Conservation (phyloP, 2,113 vertebrate genomes). For the Lampris incognitus region DNA sequence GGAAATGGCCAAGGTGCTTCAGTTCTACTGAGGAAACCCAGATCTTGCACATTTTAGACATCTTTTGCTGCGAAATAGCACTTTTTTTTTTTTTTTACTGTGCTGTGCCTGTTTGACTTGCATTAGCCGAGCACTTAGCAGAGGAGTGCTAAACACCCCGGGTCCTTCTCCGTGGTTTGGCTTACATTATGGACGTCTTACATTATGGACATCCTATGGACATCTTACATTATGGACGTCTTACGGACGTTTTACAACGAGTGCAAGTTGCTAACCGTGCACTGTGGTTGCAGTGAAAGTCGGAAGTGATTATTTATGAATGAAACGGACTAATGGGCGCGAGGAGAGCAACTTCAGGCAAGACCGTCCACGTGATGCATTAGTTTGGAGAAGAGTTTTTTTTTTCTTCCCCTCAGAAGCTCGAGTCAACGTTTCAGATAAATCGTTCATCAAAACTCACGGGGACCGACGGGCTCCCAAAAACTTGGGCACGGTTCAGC, state of each 20-base stretch:
- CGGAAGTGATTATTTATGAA: slow-evolving; percentile 78
- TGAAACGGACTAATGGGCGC: slow-evolving; percentile 49
- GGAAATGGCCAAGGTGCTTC: too few relatives aligned
- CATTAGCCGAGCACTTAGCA: slow-evolving; percentile 44
- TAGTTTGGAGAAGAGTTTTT: slow-evolving; percentile 29
- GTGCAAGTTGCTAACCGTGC: slow-evolving; percentile 55
- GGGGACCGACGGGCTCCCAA: too few relatives aligned
- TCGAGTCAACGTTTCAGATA: too few relatives aligned
- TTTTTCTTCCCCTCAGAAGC: neutral
- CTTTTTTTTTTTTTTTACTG: neutral
- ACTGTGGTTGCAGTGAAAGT: slow-evolving; percentile 57
- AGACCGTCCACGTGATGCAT: slow-evolving; percentile 37
- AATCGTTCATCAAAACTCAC: too few relatives aligned
- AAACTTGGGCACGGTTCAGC: too few relatives aligned
- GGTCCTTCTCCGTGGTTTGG: slow-evolving; percentile 5
- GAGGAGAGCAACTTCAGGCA: slow-evolving; percentile 38
- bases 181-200: slow-evolving; percentile 36
- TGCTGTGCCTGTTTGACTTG: neutral
- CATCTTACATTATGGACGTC: slow-evolving; percentile 56
- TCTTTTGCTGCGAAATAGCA: neutral
- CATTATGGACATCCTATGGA: slow-evolving; percentile 63
- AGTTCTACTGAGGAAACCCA: neutral
- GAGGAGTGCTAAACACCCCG: slow-evolving; percentile 20
- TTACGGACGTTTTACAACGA: slow-evolving; percentile 41
- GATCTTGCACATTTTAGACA: neutral